Percentiles rank a stretch among this genome's conserved stretches.
Evolutionary conservation across 1,140 invertebrate species (phyloP).

Genomic region (Trichoplusia ni): DNA sequence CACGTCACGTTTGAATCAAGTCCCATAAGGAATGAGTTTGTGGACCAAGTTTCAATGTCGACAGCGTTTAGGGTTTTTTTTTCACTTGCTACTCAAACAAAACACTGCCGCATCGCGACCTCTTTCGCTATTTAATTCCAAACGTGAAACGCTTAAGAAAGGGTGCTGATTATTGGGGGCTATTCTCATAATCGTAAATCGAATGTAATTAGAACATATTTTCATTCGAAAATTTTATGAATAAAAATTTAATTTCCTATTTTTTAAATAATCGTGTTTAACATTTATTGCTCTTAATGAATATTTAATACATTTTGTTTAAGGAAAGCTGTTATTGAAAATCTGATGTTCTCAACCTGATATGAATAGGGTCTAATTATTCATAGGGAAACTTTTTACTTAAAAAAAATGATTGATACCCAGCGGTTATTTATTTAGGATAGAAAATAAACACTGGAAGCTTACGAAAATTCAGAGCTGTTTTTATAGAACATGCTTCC

Average conservation of each 20-base stretch:
- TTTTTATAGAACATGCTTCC: neutral
- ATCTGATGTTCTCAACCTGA: neutral
- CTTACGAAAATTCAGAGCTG: neutral
- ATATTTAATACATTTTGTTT: no score
- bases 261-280: no score
- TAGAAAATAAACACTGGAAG: neutral
- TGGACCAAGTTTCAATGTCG: constrained; percentile 51
- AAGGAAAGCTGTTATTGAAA: no score
- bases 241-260: neutral
- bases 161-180: constrained; percentile 34
- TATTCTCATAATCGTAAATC: constrained; percentile 5
- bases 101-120: constrained; percentile 37
- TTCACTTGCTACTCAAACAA: constrained; percentile 41
- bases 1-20: constrained; percentile 54
- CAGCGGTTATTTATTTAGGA: constrained; percentile 12
- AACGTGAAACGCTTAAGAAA: constrained; percentile 46
- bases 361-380: neutral
- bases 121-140: constrained; percentile 53
- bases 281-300: no score
- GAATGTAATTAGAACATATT: neutral
- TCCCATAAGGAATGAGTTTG: constrained; percentile 52
- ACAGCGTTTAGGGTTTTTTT: constrained; percentile 43
- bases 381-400: neutral
- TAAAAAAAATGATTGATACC: constrained; percentile 1
- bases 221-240: neutral